These are phyloP conservation scores for Pseudococcus longispinus DNA, from an alignment of 2,888 invertebrate genomes.

Conservation along the genomic window DNA sequence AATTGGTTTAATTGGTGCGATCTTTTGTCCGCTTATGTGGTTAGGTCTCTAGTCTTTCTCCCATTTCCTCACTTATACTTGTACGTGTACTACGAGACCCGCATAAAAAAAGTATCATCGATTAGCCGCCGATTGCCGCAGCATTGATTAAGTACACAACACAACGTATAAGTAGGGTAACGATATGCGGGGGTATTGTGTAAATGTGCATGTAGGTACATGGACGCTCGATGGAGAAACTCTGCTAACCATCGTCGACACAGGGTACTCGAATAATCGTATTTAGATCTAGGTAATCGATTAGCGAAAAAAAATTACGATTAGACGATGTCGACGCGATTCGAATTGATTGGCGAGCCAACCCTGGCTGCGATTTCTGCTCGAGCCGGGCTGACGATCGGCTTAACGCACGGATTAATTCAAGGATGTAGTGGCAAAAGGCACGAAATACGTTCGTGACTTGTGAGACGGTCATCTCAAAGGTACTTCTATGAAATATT, in stretches of 20 bases:
- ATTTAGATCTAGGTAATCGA: not conserved
- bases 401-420: not conserved
- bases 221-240: not conserved
- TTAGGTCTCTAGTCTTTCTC: not conserved
- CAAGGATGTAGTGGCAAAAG: not conserved
- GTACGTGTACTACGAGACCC: too few relatives aligned
- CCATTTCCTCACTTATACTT: not conserved
- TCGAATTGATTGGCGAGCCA: not conserved
- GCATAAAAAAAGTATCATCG: not conserved
- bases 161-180: conserved; percentile 2
- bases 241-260: not conserved
- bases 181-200: not conserved
- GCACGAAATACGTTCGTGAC: too few relatives aligned
- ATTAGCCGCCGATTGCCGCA: not conserved
- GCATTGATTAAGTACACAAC: not conserved
- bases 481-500: too few relatives aligned
- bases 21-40: not conserved
- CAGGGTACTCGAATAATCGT: not conserved
- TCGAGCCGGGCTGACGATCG: not conserved
- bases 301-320: not conserved
- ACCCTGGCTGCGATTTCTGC: not conserved
- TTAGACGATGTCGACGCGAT: not conserved
- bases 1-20: not conserved
- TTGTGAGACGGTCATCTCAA: too few relatives aligned
- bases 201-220: not conserved